Evolutionary conservation across 2,888 invertebrate species (phyloP), one percentile per base, ranked within the genome.

Genomic region (Drosophila robusta): DNA sequence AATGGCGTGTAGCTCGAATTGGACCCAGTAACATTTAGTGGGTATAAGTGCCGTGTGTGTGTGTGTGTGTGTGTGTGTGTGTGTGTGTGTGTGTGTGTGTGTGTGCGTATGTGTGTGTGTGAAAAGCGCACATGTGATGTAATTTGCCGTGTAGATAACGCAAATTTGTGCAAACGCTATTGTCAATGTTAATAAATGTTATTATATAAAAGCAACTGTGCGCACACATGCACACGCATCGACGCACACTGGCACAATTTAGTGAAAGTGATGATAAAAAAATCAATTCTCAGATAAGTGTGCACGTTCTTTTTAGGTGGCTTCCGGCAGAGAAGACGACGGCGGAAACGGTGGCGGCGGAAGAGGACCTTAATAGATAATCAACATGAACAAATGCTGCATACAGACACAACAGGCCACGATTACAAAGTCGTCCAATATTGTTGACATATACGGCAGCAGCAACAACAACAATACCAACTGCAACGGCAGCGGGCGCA

Each of bases 121-220:
- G 54, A 49, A 38, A 24, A 16, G 36, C 14, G 26, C 47, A 29
- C 32, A 46, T 73, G 64, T 83, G 88, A 83, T 87, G 88, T 82
- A 82, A 82, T 87, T 85, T 51, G 26, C 29, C 7, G 29, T 41
- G 24, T 32, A 75, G 80, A 79, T 87, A 71, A 70, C 49, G 62
- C 22, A 60, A 65, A 55, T 44, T 52, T 47, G 29, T n/a, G n/a
- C 41, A 42, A 36, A 42, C 29, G 14, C 11, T 12, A 16, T 55
- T 44, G 38, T 44, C 47, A 36, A 26, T 58, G 7, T 41, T 38
- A 6, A 32, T 39, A 38, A 49, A 72, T 29, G 29, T 29, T 65
- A 63, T 68, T 68, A 68, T 68, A 55, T 78, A 61, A 74, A 74
- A 47, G 45, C 39, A 47, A 36, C 63, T 57, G 52, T 42, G 52